Conservation (phyloP, 2,113 vertebrate genomes). For the Calidris pugnax region DNA sequence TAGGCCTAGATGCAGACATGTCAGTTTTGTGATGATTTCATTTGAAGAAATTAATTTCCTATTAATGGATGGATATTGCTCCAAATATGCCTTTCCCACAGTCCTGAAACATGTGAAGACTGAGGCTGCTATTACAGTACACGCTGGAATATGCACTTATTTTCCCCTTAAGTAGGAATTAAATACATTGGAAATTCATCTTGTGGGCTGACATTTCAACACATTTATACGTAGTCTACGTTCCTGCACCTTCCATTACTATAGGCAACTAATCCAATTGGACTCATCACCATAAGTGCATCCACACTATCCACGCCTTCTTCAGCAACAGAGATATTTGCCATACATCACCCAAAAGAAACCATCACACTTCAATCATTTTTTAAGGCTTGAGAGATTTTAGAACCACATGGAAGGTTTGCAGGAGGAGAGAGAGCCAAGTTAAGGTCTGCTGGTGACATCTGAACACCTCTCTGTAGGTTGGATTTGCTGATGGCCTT, state of each 20-base stretch:
- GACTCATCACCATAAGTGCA: neutral
- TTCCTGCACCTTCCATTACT: neutral
- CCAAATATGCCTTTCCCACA: neutral
- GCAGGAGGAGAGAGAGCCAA: neutral
- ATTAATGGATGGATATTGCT: neutral
- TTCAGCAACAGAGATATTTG: neutral
- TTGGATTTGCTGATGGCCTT: neutral
- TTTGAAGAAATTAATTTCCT: neutral
- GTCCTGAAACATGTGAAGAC: neutral
- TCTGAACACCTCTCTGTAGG: neutral
- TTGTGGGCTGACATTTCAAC: neutral
- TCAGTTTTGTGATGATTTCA: neutral
- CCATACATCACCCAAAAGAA: neutral
- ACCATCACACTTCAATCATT: neutral
- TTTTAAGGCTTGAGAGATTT: neutral
- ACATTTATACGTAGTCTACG: neutral
- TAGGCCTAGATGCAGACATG: neutral
- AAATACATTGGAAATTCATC: neutral
- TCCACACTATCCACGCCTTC: neutral
- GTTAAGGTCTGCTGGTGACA: neutral
- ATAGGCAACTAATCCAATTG: neutral
- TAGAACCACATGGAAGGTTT: neutral
- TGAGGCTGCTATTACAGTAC: neutral
- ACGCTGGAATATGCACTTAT: neutral
- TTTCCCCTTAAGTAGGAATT: neutral